Evolutionary conservation across 2,797 vertebrate species (phyloP), one percentile per base, ranked within the genome.

Genomic region (Cryptoblepharus egeriae): DNA sequence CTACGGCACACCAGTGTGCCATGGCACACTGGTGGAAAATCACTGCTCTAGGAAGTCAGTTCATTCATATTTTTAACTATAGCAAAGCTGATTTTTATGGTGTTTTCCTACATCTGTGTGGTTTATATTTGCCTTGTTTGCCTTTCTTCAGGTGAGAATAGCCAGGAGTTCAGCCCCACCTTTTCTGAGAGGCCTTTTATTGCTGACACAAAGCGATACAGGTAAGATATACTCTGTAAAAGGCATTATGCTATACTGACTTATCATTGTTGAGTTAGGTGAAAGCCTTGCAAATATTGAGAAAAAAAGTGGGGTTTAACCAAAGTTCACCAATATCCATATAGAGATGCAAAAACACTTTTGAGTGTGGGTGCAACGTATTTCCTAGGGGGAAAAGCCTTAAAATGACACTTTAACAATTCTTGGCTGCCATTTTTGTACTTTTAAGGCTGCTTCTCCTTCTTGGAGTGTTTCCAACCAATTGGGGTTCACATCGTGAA

Each of bases 151-250:
- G 96, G 96, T 94, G 96, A 96, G 73, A 96, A 96, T 83, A 96
- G 96, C 83, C 96, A 96, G 65, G 95, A 97, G 89, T 96, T 97
- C 93, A 96, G 96, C 92, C 96, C 96, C 65, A 97, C 95, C 20
- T 95, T 95, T 76, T 96, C 95, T 58, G 95, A 96, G 86, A 92
- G 94, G 64, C 92, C 95, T 80, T 96, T 96, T 89, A 96, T 96
- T 75, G 93, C 94, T 4, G 95, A 95, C 13, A 95, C 95, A 1
- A 96, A 96, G 78, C 94, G 91, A 78, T 97, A 95, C 95, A 96
- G 95, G 96, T 96, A 93, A 95, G n/a, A 37, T 61, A 26, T 80
- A 24, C 60, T 32, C n/a, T 16, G 10, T 67, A 57, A 77, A 65
- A 45, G 1, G 64, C 13, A 12, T 42, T 45, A 4, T 39, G 24